Conservation (phyloP, 2,888 invertebrate species). For the Tenthredo scrophulariae region DNA sequence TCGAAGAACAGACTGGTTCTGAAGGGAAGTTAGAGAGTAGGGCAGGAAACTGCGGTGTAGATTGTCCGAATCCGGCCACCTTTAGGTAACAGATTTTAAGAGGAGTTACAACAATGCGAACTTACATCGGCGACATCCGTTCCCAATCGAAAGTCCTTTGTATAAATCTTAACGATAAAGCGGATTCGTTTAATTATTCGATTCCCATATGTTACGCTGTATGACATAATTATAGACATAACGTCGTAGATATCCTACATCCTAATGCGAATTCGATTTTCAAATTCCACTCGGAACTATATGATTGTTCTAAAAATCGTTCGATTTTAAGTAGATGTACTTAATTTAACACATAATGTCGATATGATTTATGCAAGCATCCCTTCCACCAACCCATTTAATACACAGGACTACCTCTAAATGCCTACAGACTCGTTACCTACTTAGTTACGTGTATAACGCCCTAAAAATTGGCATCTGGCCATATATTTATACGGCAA, state of each 20-base stretch:
- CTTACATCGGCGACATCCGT: slow-evolving; percentile 28
- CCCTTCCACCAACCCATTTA: not conserved
- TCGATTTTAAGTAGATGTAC: not conserved
- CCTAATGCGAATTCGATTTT: no score
- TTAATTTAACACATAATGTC: not conserved
- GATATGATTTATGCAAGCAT: not conserved
- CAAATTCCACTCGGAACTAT: no score
- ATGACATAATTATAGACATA: not conserved
- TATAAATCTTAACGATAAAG: not conserved
- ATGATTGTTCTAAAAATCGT: no score
- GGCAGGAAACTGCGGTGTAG: slow-evolving; percentile 47
- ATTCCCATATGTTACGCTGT: slow-evolving; percentile 58
- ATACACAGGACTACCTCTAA: not conserved
- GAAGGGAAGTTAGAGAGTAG: not conserved
- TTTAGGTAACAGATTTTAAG: slow-evolving; percentile 42
- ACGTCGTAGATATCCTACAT: not conserved
- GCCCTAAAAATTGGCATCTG: slow-evolving; percentile 23
- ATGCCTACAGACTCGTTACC: not conserved
- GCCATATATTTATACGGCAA: slow-evolving; percentile 41
- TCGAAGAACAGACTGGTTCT: slow-evolving; percentile 7
- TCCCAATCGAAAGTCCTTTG: not conserved
- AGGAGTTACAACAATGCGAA: not conserved
- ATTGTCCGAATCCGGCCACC: slow-evolving; percentile 42
- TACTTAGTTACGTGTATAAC: not conserved
- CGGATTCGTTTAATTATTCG: slow-evolving; percentile 6